Conservation (phyloP, 2,113 vertebrate genomes). For the Alligator sinensis region DNA sequence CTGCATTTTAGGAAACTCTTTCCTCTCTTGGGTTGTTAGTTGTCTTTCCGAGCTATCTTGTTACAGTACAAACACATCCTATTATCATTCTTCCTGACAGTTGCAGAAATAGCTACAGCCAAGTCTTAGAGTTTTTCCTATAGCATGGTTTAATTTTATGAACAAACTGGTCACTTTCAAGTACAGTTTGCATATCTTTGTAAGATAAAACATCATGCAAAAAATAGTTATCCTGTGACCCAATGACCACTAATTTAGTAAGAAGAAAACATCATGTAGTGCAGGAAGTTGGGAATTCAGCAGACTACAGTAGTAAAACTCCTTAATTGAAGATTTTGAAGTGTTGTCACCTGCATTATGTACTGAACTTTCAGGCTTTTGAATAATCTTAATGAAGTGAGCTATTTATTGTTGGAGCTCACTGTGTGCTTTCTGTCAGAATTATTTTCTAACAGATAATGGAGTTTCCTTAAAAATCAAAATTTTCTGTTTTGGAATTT, state of each 20-base stretch:
- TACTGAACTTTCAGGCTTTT: background rate
- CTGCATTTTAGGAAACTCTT: background rate
- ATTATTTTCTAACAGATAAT: background rate
- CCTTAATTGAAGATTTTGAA: background rate
- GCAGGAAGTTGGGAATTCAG: background rate
- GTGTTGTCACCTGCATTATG: background rate
- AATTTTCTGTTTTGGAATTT: background rate
- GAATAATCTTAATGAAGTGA: background rate
- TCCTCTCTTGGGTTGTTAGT: background rate
- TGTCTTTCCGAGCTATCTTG: background rate
- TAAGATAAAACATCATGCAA: background rate
- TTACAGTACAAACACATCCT: background rate
- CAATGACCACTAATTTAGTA: background rate
- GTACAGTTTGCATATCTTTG: background rate
- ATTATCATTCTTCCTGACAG: background rate
- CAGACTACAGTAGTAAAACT: background rate
- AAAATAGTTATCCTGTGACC: background rate
- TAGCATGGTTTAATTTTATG: background rate
- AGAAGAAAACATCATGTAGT: background rate
- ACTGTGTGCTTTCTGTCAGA: background rate
- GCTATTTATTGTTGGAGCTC: background rate
- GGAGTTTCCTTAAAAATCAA: background rate
- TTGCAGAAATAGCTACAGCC: background rate
- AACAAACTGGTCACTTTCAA: background rate
- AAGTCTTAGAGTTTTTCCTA: background rate